phyloP scores from a whole-genome alignment of 2,888 invertebrate species.

The Drosophila cracens region DNA sequence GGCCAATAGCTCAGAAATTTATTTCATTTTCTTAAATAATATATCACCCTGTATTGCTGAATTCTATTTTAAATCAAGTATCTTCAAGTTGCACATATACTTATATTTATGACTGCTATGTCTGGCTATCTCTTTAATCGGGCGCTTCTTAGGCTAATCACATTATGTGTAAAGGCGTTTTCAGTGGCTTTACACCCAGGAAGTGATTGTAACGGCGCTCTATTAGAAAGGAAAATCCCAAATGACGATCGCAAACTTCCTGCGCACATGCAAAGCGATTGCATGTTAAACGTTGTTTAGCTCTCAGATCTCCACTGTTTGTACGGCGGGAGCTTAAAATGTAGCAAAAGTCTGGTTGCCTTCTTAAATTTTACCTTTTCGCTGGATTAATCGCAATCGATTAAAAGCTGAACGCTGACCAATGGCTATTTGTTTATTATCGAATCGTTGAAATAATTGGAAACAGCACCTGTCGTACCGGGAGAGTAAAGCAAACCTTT shows the following conservation, averaged over 20 bases:
- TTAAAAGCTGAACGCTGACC: conserved; percentile 50
- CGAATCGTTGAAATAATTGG: conserved; percentile 51
- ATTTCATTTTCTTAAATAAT: background rate
- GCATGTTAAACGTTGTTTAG: conserved; percentile 29
- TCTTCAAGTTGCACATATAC: background rate
- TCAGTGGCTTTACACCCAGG: conserved; percentile 38
- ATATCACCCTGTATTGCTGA: background rate
- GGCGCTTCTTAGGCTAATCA: conserved; percentile 9
- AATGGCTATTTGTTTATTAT: conserved; percentile 57
- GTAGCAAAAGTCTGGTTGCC: conserved; percentile 29
- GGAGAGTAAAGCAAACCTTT: background rate
- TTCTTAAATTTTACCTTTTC: conserved; percentile 23
- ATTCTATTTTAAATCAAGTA: background rate
- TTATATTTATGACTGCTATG: background rate
- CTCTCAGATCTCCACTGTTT: conserved; percentile 17
- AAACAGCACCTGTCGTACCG: conserved; percentile 48
- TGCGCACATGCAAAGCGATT: conserved; percentile 50
- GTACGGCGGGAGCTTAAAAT: conserved; percentile 26
- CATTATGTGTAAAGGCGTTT: conserved; percentile 11
- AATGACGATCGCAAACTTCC: conserved; percentile 38
- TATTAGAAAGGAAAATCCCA: conserved; percentile 66
- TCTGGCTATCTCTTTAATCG: background rate
- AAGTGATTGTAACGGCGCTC: conserved; percentile 43
- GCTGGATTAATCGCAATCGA: conserved; percentile 51
- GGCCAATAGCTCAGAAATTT: background rate